Percentiles rank a stretch among this genome's conserved stretches.
These are phyloP conservation scores for Bombus vancouverensis DNA, from an alignment of 1,140 invertebrate genomes.

Conservation along the genomic window DNA sequence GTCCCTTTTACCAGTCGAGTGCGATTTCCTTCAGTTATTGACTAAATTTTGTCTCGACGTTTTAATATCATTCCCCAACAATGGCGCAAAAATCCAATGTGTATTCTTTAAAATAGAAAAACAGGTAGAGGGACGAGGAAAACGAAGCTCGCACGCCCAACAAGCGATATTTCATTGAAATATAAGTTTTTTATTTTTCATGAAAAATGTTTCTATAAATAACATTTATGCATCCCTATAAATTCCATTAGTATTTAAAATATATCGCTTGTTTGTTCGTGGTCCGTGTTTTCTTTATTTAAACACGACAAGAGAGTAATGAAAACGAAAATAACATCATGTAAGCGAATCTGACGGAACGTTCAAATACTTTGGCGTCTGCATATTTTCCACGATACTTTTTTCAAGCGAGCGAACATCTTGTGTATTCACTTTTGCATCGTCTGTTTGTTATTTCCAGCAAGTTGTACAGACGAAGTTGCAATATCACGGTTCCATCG, in stretches of 20 bases:
- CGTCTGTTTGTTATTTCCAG: background rate
- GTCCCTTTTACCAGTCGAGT: background rate
- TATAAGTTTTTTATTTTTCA: background rate
- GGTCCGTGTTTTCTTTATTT: background rate
- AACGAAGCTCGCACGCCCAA: background rate
- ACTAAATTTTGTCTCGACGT: background rate
- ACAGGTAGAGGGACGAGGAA: background rate
- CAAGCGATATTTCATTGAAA: conserved; percentile 15
- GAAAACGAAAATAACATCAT: background rate
- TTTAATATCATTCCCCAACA: conserved; percentile 17
- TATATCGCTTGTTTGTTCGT: background rate
- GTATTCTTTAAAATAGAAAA: background rate
- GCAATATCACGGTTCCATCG: background rate
- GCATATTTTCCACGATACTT: background rate
- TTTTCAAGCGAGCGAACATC: background rate
- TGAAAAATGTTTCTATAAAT: background rate
- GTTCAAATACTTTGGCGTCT: background rate
- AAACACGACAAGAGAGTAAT: background rate
- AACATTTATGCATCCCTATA: background rate
- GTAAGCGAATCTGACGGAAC: background rate
- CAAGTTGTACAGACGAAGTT: background rate
- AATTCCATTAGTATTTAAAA: background rate
- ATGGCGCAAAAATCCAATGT: conserved; percentile 10
- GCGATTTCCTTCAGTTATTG: background rate
- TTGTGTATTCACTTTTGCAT: background rate